Evolutionary conservation across 2,113 vertebrate genomes (phyloP), one percentile per base, ranked within the genome.

Genomic region (Tricholaema leucomelas): DNA sequence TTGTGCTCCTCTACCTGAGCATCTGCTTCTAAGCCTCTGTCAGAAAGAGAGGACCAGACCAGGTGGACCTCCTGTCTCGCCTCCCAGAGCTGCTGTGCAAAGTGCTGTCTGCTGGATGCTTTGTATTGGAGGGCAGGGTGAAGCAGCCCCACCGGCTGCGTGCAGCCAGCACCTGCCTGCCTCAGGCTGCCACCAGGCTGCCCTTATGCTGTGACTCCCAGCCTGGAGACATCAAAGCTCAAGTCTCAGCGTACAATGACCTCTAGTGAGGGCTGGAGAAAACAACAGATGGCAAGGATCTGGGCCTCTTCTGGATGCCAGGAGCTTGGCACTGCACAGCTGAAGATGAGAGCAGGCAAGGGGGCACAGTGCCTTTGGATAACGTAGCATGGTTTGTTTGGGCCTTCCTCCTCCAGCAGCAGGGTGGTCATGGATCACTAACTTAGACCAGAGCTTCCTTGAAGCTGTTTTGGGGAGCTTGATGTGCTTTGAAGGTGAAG

Each of bases 211-310:
- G 12, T 5, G 1, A 12, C 31, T 40, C 16, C n/a, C 16, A 27
- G 65, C 1, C 16, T 69, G 60, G 70, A 61, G 71, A 11, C 46
- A 25, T 33, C 42, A 27, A 42, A 63, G 87, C 71, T 38, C 4
- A 88, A 95, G n/a, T 42, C 5, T 1, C 69, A 61, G 92, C 35
- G 3, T 31, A 70, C 86, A 48, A 83, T 72, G 95, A 96, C 95
- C 94, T 88, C 95, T 94, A 94, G 92, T 56, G 95, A 90, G 86
- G 46, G 63, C 42, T 60, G 71, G 73, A 5, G 25, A 35, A 90
- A 94, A 94, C 25, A 50, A 46, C 86, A 73, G 6, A 31, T 6
- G n/a, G 8, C 28, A 8, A 5, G 42, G 46, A 28, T 33, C 35
- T 42, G 23, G 17, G 30, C 21, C 72, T 13, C 55, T 70, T n/a